Percentiles rank a stretch among this genome's conserved stretches.
Evolutionary conservation across 2,888 invertebrate species (phyloP).

Genomic region (Oscheius sp.): DNA sequence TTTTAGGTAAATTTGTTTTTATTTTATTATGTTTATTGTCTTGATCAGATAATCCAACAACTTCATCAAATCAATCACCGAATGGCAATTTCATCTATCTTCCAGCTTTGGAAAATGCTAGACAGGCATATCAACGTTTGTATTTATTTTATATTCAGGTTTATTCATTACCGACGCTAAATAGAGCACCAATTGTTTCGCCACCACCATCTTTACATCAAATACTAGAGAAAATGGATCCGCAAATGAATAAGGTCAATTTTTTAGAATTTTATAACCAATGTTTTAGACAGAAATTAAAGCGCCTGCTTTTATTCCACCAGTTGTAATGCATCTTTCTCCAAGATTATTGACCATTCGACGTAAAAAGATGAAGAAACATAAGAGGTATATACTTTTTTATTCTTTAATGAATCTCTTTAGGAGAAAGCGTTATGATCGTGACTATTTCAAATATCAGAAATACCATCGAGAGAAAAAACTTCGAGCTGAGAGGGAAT

Average conservation of each 20-base stretch:
- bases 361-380: constrained; percentile 68
- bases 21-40: neutral
- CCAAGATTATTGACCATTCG: constrained; percentile 62
- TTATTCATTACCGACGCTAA: constrained; percentile 57
- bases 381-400: constrained; percentile 48
- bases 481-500: constrained; percentile 62
- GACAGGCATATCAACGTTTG: constrained; percentile 24
- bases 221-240: constrained; percentile 54
- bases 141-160: no score
- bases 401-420: neutral
- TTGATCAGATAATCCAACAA: neutral
- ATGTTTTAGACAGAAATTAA: constrained; percentile 30
- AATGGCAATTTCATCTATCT: constrained; percentile 29
- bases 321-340: constrained; percentile 41
- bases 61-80: neutral
- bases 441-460: constrained; percentile 66
- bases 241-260: constrained; percentile 37
- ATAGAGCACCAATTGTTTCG: constrained; percentile 43
- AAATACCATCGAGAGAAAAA: constrained; percentile 67
- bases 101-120: constrained; percentile 40
- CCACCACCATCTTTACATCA: constrained; percentile 42
- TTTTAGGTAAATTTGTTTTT: constrained; percentile 2
- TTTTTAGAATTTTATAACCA: neutral
- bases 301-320: constrained; percentile 27
- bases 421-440: constrained; percentile 56